A percentile compares a stretch with the other conserved stretches of the same genome.
phyloP scores from a whole-genome alignment of 1,140 invertebrate genomes.

The Delia radicum region DNA sequence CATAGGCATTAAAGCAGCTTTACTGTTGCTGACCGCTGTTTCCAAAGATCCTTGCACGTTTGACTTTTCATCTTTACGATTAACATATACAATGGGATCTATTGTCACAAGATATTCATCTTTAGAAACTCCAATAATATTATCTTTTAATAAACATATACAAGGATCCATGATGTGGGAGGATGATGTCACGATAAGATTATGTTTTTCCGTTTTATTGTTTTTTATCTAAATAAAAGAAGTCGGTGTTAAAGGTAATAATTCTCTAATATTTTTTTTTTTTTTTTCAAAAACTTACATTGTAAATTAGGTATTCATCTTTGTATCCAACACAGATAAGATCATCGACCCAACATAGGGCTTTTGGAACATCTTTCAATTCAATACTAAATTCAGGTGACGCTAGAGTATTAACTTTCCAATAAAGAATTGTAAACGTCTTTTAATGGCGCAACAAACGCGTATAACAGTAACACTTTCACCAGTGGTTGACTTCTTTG shows the following conservation, averaged over 20 bases:
- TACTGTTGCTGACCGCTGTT: slow-evolving; percentile 32
- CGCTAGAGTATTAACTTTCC: slow-evolving; percentile 82
- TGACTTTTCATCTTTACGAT: slow-evolving; percentile 30
- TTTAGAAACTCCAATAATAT: slow-evolving; percentile 46
- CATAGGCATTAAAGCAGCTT: slow-evolving; percentile 35
- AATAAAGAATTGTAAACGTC: slow-evolving; percentile 88
- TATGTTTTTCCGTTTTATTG: slow-evolving; percentile 39
- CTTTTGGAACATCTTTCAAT: slow-evolving; percentile 79
- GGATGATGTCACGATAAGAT: slow-evolving; percentile 80
- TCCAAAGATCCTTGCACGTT: slow-evolving; percentile 11
- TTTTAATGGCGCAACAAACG: slow-evolving; percentile 85
- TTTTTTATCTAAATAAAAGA: slow-evolving; percentile 38
- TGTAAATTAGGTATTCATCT: slow-evolving; percentile 76
- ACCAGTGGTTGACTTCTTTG: slow-evolving; percentile 63
- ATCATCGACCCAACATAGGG: slow-evolving; percentile 83
- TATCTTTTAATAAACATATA: slow-evolving; percentile 63
- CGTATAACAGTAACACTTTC: slow-evolving; percentile 73
- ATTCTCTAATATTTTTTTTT: not conserved
- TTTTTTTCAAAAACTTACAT: slow-evolving; percentile 61
- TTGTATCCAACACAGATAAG: slow-evolving; percentile 82
- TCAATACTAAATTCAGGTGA: slow-evolving; percentile 74
- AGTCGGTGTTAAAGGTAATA: not conserved
- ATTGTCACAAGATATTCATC: slow-evolving; percentile 47
- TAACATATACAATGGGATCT: slow-evolving; percentile 40
- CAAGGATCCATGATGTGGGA: slow-evolving; percentile 78